These are phyloP conservation scores for Tachysurus fulvidraco DNA, from an alignment of 2,113 vertebrate species.

Conservation along the genomic window DNA sequence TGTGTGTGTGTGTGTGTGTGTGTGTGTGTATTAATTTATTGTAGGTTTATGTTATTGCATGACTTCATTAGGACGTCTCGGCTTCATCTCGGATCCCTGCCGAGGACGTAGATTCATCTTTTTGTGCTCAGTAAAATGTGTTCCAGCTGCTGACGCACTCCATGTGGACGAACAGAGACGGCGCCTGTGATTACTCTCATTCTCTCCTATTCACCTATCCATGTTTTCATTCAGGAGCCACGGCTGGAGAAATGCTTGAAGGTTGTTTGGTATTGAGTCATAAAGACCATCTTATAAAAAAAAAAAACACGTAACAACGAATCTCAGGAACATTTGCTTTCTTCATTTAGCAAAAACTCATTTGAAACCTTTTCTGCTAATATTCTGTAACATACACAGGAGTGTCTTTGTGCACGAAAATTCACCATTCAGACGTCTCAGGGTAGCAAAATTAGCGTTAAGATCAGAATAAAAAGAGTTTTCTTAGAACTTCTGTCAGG, in stretches of 20 bases:
- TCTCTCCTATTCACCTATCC: background rate
- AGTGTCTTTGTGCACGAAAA: background rate
- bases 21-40: background rate
- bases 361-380: background rate
- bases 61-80: background rate
- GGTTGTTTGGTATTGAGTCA: background rate
- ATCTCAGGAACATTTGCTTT: background rate
- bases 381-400: background rate
- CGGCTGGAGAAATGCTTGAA: background rate
- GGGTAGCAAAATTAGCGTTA: background rate
- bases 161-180: background rate
- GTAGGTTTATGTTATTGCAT: background rate
- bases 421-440: background rate
- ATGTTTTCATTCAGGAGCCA: background rate
- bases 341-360: background rate
- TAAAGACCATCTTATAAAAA: background rate
- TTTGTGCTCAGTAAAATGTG: background rate
- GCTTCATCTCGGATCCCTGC: background rate
- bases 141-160: background rate
- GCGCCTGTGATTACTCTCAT: background rate
- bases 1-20: background rate
- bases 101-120: background rate
- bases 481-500: background rate
- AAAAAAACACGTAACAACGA: background rate
- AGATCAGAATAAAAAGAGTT: background rate